Conservation (phyloP, 2,888 invertebrate genomes). For the Latheticus oryzae region DNA sequence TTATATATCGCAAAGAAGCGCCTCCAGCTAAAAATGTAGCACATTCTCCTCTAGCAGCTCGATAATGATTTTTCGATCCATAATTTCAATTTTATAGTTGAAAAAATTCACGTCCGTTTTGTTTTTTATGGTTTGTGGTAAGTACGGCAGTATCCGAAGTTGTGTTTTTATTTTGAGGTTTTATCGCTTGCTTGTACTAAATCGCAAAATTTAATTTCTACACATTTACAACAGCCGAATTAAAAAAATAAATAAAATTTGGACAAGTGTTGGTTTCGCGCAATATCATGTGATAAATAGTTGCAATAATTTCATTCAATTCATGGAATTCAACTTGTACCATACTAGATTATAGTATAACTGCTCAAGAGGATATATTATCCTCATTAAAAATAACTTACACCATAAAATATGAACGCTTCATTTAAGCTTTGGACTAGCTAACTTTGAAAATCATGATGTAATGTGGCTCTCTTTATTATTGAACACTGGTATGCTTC, state of each 20-base stretch:
- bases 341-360: constrained; percentile 52
- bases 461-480: constrained; percentile 37
- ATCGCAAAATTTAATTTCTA: constrained; percentile 33
- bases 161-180: constrained; percentile 34
- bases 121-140: constrained; percentile 32
- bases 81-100: constrained; percentile 54
- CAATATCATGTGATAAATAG: constrained; percentile 35
- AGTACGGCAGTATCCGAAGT: constrained; percentile 36
- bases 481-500: constrained; percentile 37
- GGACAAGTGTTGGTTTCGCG: constrained; percentile 15
- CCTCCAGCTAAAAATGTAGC: constrained; percentile 45
- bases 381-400: constrained; percentile 57
- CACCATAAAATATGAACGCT: constrained; percentile 53
- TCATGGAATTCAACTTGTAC: constrained; percentile 53
- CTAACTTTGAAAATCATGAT: constrained; percentile 45
- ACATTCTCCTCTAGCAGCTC: constrained; percentile 44
- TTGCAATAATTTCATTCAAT: constrained; percentile 53
- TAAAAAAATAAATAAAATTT: no score
- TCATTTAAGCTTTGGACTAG: constrained; percentile 48
- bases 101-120: constrained; percentile 45
- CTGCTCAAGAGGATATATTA: constrained; percentile 49
- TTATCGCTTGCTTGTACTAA: constrained; percentile 25
- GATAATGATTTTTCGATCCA: constrained; percentile 52
- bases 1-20: constrained; percentile 44
- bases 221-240: constrained; percentile 28